These are phyloP conservation scores for Eudasyphora cyanicolor DNA, from an alignment of 2,888 invertebrate species.

Conservation along the genomic window DNA sequence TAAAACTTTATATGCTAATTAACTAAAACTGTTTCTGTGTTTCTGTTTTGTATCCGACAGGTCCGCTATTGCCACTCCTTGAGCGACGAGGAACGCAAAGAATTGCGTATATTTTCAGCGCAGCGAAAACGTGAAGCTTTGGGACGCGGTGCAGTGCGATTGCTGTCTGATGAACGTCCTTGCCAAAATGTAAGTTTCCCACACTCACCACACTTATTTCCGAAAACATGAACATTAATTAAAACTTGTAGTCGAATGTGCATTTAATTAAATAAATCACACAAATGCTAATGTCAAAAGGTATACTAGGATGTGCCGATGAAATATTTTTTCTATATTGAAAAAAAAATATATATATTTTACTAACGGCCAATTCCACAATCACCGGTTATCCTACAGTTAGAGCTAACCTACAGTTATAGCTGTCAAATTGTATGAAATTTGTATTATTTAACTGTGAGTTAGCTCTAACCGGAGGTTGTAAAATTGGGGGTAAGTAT, in stretches of 20 bases:
- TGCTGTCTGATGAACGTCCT: conserved; percentile 86
- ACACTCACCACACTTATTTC: background rate
- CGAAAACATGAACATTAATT: conserved; percentile 20
- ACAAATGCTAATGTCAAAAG: no score
- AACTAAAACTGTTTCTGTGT: conserved; percentile 17
- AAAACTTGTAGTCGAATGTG: background rate
- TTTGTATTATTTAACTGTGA: no score
- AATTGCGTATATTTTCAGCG: conserved; percentile 93
- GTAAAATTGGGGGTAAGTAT: no score
- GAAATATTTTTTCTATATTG: no score
- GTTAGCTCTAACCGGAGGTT: no score
- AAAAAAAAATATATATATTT: no score
- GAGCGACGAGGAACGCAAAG: conserved; percentile 95
- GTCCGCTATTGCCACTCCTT: conserved; percentile 97
- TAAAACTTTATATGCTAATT: background rate
- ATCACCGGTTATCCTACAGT: no score
- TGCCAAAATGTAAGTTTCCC: conserved; percentile 88
- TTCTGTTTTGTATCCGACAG: conserved; percentile 77
- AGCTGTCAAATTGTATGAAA: no score
- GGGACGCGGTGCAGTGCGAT: conserved; percentile 93
- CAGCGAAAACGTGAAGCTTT: conserved; percentile 96
- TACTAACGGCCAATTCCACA: no score
- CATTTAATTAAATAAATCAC: conserved; percentile 47
- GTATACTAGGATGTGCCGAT: no score
- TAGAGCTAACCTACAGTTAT: no score